These are phyloP conservation scores for Cheilosia grossa DNA, from an alignment of 2,888 invertebrate species.

Conservation along the genomic window DNA sequence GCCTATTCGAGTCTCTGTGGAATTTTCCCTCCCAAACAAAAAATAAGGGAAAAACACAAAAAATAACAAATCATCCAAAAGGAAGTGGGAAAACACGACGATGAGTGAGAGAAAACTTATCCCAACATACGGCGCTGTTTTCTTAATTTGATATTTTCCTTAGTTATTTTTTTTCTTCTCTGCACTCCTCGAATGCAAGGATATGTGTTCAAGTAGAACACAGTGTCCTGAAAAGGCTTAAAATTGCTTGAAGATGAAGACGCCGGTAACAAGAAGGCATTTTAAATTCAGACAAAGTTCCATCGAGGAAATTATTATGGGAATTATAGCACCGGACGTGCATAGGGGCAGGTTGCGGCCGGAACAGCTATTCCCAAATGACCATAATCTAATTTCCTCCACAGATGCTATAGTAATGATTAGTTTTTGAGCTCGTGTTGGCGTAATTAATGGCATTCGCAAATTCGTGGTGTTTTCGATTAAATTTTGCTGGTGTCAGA, in stretches of 20 bases:
- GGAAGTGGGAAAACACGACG: conserved; percentile 22
- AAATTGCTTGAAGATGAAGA: background rate
- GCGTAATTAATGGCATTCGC: background rate
- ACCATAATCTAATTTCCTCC: conserved; percentile 55
- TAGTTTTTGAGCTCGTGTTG: background rate
- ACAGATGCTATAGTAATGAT: background rate
- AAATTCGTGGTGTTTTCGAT: background rate
- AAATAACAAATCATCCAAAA: conserved; percentile 51
- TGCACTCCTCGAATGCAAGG: conserved; percentile 23
- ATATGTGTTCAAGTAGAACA: conserved; percentile 49
- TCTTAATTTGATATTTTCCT: conserved; percentile 64
- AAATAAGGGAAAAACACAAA: conserved; percentile 14
- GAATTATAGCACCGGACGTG: conserved; percentile 49
- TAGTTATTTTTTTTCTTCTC: background rate
- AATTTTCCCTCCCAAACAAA: conserved; percentile 22
- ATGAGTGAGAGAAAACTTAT: conserved; percentile 32
- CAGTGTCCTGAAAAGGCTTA: conserved; percentile 8
- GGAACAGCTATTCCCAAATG: conserved; percentile 31
- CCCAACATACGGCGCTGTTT: conserved; percentile 63
- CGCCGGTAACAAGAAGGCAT: conserved; percentile 5
- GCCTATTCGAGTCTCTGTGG: conserved; percentile 51
- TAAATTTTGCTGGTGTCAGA: background rate
- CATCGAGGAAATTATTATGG: conserved; percentile 56
- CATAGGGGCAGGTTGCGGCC: conserved; percentile 1
- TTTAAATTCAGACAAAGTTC: conserved; percentile 65